Base-by-base conservation (phyloP, 1,140 invertebrate genomes). In the Teleogryllus occipitalis region DNA sequence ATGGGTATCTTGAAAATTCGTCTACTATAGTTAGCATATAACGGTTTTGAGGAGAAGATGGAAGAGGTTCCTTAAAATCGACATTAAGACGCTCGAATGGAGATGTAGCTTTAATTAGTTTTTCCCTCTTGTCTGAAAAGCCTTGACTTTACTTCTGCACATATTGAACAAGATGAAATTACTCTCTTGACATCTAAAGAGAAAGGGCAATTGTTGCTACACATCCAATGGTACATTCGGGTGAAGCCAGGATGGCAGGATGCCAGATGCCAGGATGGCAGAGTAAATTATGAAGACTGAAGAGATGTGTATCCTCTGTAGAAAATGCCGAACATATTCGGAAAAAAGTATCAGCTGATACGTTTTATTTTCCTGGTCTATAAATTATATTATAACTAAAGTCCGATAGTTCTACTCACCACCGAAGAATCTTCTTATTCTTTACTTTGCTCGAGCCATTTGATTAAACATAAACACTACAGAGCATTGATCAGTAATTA, bases 21-120 rank as follows among this genome's bases (percentile, higher is more conserved):
- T 39, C 27, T 39, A 39, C 27, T 39, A 39, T 39, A 39, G 27
- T 39, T 39, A 39, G 27, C 27, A 39, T 39, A 39, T 39, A 39
- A 39, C 27, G 27, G 27, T 39, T 39, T 39, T 39, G 27, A 39
- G 65, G 1, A n/a, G n/a, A n/a, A n/a, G n/a, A n/a, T n/a, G 83
- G 81, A 10, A 85, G 46, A 21, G 83, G 84, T 14, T 82, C 82
- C 80, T 84, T 85, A 77, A 85, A 85, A 80, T 83, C 84, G 15
- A 85, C 77, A 72, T 81, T 83, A 8, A 84, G 54, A 21, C 81
- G 27, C 77, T 83, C 82, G 76, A 84, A 83, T 75, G 82, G 82
- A 75, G 81, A 78, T 47, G 81, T 83, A 22, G 82, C 82, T 81
- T 84, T 85, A 21, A 83, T 82, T 7, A 83, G 80, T 18, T 75